Conservation (phyloP, 1,140 invertebrate species). For the Drosophila grimshawi region DNA sequence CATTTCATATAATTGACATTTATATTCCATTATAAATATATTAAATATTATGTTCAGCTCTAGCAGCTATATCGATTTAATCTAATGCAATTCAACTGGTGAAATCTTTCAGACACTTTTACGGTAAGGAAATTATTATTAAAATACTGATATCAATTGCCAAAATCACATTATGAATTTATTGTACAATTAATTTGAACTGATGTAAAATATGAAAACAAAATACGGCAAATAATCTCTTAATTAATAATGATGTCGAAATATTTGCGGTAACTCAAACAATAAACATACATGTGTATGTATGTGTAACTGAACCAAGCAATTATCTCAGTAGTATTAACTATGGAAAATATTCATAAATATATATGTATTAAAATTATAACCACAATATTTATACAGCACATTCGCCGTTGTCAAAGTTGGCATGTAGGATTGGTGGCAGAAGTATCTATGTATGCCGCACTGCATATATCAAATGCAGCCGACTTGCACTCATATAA, state of each 20-base stretch:
- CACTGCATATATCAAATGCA: conserved; percentile 50
- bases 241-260: conserved; percentile 14
- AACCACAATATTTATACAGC: too few species aligned
- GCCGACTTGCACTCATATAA: conserved; percentile 47
- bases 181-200: conserved; percentile 28
- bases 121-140: conserved; percentile 1
- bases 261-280: too few species aligned
- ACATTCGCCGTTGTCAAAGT: neutral
- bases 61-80: neutral
- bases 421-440: neutral
- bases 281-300: too few species aligned
- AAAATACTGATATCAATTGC: conserved; percentile 3
- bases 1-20: neutral
- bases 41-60: neutral
- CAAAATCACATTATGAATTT: conserved; percentile 24
- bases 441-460: neutral
- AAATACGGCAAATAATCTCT: conserved; percentile 28
- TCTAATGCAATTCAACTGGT: neutral
- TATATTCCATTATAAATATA: neutral
- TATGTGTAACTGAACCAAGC: too few species aligned
- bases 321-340: too few species aligned
- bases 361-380: too few species aligned
- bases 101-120: neutral
- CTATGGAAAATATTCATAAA: too few species aligned
- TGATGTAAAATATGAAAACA: conserved; percentile 20